These are phyloP conservation scores for Aphodius granarius DNA, from an alignment of 2,888 invertebrate genomes.

Conservation along the genomic window DNA sequence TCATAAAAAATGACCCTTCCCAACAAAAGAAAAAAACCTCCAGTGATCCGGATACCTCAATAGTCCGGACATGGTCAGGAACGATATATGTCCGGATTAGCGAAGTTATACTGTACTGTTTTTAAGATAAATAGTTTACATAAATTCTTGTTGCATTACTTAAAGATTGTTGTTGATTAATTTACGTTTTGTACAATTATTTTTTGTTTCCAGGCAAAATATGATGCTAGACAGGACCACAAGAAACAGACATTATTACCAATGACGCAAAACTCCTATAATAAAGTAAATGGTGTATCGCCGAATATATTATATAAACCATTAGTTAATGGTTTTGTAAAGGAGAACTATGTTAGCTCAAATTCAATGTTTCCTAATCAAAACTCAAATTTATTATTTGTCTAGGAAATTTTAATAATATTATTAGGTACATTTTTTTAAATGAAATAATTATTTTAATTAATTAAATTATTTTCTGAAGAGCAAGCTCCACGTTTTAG, in stretches of 20 bases:
- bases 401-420: conserved; percentile 30
- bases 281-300: conserved; percentile 31
- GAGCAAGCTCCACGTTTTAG: neutral
- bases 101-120: too few relatives aligned
- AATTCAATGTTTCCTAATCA: conserved; percentile 31
- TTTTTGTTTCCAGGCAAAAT: conserved; percentile 63
- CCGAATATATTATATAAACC: conserved; percentile 22
- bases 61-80: too few relatives aligned
- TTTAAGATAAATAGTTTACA: too few relatives aligned
- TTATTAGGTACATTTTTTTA: neutral
- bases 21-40: too few relatives aligned
- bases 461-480: conserved; percentile 11
- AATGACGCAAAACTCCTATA: conserved; percentile 51
- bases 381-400: conserved; percentile 48
- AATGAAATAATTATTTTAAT: conserved; percentile 6
- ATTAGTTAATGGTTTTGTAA: conserved; percentile 37
- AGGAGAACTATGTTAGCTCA: conserved; percentile 39
- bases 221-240: conserved; percentile 62
- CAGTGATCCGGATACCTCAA: too few relatives aligned
- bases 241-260: conserved; percentile 61
- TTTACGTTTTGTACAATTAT: neutral
- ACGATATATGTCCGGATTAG: too few relatives aligned
- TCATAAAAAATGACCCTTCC: too few relatives aligned
- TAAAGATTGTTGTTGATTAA: conserved; percentile 4
- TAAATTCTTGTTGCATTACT: too few relatives aligned